Percentiles rank a stretch among this genome's conserved stretches.
phyloP scores from a whole-genome alignment of 2,888 invertebrate genomes.

The Pristionchus mayeri region DNA sequence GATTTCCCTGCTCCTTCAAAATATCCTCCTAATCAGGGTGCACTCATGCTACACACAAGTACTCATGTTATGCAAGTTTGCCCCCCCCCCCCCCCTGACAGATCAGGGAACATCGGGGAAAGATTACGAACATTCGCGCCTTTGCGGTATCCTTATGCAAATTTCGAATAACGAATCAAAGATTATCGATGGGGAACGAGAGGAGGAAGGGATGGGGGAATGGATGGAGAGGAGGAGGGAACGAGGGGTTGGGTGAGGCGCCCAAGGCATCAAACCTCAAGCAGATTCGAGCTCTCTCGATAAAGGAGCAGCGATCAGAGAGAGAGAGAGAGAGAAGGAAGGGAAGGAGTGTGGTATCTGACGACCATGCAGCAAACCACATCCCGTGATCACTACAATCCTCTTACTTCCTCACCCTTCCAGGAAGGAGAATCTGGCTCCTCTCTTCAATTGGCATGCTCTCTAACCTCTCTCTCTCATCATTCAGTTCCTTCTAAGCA shows the following conservation, averaged over 20 bases:
- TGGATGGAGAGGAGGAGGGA: not conserved
- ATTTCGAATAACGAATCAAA: not conserved
- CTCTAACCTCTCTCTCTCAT: too few relatives aligned
- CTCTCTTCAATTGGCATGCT: too few relatives aligned
- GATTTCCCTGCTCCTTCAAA: too few relatives aligned
- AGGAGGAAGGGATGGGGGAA: constrained; percentile 8
- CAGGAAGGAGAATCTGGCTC: too few relatives aligned
- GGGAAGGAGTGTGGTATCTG: not conserved
- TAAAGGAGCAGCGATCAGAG: constrained; percentile 14
- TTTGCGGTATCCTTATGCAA: too few relatives aligned
- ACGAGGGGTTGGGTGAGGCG: not conserved
- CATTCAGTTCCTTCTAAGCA: too few relatives aligned
- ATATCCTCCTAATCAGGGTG: too few relatives aligned
- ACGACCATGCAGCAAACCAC: not conserved
- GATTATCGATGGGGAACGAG: constrained; percentile 12
- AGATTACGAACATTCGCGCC: too few relatives aligned
- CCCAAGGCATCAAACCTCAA: constrained; percentile 30
- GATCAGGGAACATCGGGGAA: not conserved
- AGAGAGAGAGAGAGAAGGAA: not conserved
- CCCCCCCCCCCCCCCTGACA: too few relatives aligned
- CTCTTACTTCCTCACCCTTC: too few relatives aligned
- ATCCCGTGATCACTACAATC: too few relatives aligned
- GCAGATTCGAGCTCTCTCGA: not conserved
- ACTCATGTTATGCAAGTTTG: not conserved
- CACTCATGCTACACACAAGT: too few relatives aligned